Evolutionary conservation across 92 coral and sea anemone genomes (phyloP).

Genomic region (Pocillopora grandis): DNA sequence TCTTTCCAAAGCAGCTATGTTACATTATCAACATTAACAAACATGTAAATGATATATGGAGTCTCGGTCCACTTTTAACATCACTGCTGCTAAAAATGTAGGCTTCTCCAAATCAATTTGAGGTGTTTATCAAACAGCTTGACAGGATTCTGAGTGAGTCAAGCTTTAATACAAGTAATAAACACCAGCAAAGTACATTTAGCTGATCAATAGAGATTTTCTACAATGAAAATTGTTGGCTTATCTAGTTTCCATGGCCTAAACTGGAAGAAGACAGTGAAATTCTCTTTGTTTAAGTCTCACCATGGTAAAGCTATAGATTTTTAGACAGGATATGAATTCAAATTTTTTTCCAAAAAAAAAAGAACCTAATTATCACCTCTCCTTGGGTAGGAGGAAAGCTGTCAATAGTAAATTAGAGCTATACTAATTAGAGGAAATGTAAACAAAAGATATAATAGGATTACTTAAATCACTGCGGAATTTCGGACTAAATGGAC

Average conservation of each 20-base stretch:
- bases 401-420: neutral
- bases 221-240: neutral
- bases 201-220: neutral
- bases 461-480: neutral
- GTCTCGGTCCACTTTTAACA: constrained; percentile 78
- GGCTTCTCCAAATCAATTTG: constrained; percentile 79
- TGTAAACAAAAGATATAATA: neutral
- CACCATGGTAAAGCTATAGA: too few relatives aligned
- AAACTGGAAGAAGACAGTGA: too few relatives aligned
- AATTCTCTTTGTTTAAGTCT: too few relatives aligned
- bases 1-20: neutral
- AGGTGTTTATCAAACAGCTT: constrained; percentile 45
- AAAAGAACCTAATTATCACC: too few relatives aligned
- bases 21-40: too few relatives aligned
- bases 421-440: neutral
- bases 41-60: constrained; percentile 32
- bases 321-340: too few relatives aligned
- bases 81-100: constrained; percentile 52
- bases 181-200: constrained; percentile 17
- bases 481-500: neutral
- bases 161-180: neutral
- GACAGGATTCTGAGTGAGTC: constrained; percentile 18
- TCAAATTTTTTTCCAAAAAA: too few relatives aligned
- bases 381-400: too few relatives aligned
- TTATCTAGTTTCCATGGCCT: neutral